A percentile compares a stretch with the other conserved stretches of the same genome.
These are phyloP conservation scores for Laticauda colubrina DNA, from an alignment of 2,113 vertebrate species.

Conservation along the genomic window DNA sequence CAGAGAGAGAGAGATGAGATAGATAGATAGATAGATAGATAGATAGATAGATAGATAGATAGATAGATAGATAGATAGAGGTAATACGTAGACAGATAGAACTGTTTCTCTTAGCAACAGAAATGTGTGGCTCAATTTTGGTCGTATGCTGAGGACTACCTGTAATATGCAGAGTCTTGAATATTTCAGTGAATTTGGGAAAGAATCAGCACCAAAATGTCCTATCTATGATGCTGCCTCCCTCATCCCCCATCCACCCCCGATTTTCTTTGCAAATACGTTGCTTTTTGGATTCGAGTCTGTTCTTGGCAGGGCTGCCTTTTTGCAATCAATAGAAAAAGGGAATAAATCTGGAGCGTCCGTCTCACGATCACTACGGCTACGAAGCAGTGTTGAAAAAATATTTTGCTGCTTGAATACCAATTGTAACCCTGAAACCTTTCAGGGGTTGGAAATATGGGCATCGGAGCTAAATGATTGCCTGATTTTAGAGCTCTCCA, in stretches of 20 bases:
- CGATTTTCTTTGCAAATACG: not conserved
- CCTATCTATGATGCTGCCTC: not conserved
- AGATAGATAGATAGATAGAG: too few relatives aligned
- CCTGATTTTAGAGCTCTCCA: conserved; percentile 19
- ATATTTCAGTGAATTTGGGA: not conserved
- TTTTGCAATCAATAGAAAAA: conserved; percentile 68
- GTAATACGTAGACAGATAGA: too few relatives aligned
- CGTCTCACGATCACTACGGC: conserved; percentile 68
- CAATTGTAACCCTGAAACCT: conserved; percentile 75
- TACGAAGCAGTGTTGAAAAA: conserved; percentile 75
- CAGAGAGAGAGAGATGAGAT: too few relatives aligned
- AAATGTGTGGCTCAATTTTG: not conserved
- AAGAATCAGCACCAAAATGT: not conserved
- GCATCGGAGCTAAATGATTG: conserved; percentile 76
- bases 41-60: too few relatives aligned
- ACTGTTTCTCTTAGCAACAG: too few relatives aligned
- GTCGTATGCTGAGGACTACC: not conserved
- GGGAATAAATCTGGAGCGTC: conserved; percentile 74
- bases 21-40: too few relatives aligned
- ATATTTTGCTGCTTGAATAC: conserved; percentile 68
- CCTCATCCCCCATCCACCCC: too few relatives aligned
- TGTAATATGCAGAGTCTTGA: not conserved
- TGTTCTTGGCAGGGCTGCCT: conserved; percentile 11
- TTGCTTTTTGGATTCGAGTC: conserved; percentile 2
- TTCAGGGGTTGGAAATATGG: conserved; percentile 69